A percentile compares a stretch with the other conserved stretches of the same genome.
These are phyloP conservation scores for Lutjanus erythropterus DNA, from an alignment of 2,113 vertebrate species.

Conservation along the genomic window DNA sequence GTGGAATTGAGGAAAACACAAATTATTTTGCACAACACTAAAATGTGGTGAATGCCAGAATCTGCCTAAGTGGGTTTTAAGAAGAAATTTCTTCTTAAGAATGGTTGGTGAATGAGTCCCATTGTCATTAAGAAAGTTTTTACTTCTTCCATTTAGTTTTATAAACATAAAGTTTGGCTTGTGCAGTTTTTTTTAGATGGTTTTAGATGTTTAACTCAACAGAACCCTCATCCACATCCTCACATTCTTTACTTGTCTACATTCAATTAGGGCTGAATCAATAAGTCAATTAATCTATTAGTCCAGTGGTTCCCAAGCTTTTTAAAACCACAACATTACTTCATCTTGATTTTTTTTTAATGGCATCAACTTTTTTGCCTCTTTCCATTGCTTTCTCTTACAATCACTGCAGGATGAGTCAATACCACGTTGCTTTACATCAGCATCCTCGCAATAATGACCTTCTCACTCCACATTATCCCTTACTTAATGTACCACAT, in stretches of 20 bases:
- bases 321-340: not conserved
- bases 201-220: not conserved
- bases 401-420: too few relatives aligned
- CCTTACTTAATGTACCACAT: too few relatives aligned
- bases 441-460: too few relatives aligned
- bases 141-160: conserved; percentile 3
- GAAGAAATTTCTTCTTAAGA: too few relatives aligned
- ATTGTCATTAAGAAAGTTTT: not conserved
- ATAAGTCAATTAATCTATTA: not conserved
- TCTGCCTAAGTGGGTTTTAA: too few relatives aligned
- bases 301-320: not conserved
- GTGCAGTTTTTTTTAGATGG: not conserved
- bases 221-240: not conserved
- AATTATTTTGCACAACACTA: too few relatives aligned
- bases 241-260: not conserved
- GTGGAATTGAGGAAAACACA: too few relatives aligned
- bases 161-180: not conserved
- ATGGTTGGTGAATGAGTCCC: too few relatives aligned
- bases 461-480: too few relatives aligned
- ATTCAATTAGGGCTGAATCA: not conserved
- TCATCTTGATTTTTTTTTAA: not conserved
- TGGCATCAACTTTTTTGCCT: not conserved
- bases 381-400: not conserved
- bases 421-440: too few relatives aligned
- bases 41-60: too few relatives aligned